These are phyloP conservation scores for Vicugna pacos DNA, from an alignment of 2,113 vertebrate species.

Conservation along the genomic window DNA sequence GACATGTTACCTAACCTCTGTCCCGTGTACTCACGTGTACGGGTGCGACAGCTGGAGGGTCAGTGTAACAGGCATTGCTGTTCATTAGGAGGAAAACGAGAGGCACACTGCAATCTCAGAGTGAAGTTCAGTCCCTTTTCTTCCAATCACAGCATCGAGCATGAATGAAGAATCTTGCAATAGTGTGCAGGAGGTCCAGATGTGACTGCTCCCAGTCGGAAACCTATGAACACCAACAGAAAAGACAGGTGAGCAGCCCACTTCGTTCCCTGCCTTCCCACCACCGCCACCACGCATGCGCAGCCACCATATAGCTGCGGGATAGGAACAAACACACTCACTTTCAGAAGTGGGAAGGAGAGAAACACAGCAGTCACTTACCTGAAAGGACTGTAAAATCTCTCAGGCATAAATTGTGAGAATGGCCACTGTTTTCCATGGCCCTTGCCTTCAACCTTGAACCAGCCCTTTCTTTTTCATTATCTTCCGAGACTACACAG, in stretches of 20 bases:
- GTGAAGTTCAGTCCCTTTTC: neutral
- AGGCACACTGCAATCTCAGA: neutral
- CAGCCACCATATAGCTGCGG: neutral
- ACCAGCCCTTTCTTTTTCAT: neutral
- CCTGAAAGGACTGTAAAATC: neutral
- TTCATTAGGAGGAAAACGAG: neutral
- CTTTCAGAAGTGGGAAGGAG: neutral
- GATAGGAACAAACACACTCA: neutral
- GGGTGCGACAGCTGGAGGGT: neutral
- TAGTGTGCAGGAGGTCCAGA: neutral
- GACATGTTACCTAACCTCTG: neutral
- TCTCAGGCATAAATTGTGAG: neutral
- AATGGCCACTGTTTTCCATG: neutral
- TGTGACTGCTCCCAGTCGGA: neutral
- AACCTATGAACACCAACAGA: neutral
- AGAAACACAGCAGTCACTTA: neutral
- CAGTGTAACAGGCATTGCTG: neutral
- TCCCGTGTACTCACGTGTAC: neutral
- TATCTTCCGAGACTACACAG: neutral
- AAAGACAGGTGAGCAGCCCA: neutral
- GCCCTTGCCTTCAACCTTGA: neutral
- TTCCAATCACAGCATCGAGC: neutral
- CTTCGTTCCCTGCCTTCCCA: too few relatives aligned
- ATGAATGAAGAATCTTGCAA: neutral
- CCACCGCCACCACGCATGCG: neutral